Conservation (phyloP, 2,113 vertebrate species). For the Cariama cristata region DNA sequence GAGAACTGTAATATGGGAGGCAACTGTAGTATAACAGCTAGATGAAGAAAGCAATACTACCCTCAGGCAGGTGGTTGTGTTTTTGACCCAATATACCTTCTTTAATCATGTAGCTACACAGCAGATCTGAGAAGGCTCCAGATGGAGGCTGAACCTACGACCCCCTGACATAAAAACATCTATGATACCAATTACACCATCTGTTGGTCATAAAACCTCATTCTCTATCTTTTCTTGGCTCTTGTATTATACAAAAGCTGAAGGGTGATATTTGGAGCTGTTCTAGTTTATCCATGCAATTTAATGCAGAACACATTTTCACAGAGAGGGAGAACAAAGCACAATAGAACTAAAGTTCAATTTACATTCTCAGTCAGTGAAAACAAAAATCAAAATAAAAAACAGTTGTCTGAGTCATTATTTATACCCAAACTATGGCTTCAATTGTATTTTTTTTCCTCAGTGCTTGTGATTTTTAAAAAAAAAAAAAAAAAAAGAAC, state of each 20-base stretch:
- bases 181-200: slow-evolving; percentile 80
- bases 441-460: slow-evolving; percentile 35
- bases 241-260: slow-evolving; percentile 71
- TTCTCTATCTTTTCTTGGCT: slow-evolving; percentile 78
- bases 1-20: neutral
- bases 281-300: slow-evolving; percentile 72
- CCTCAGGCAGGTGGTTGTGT: slow-evolving; percentile 57
- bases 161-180: slow-evolving; percentile 77
- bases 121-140: slow-evolving; percentile 71
- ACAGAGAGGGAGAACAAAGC: slow-evolving; percentile 79
- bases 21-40: neutral
- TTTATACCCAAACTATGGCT: slow-evolving; percentile 56
- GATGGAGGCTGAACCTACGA: slow-evolving; percentile 79
- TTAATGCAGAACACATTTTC: slow-evolving; percentile 85
- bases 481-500: neutral
- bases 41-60: neutral
- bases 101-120: slow-evolving; percentile 65
- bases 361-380: slow-evolving; percentile 83
- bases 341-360: slow-evolving; percentile 79
- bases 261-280: slow-evolving; percentile 74
- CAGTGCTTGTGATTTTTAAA: neutral
- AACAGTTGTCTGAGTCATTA: slow-evolving; percentile 75
- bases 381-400: slow-evolving; percentile 84
- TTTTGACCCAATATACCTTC: slow-evolving; percentile 63
- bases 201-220: slow-evolving; percentile 81